phyloP scores from a whole-genome alignment of 1,140 invertebrate genomes.

The Thereuonema tuberculata region DNA sequence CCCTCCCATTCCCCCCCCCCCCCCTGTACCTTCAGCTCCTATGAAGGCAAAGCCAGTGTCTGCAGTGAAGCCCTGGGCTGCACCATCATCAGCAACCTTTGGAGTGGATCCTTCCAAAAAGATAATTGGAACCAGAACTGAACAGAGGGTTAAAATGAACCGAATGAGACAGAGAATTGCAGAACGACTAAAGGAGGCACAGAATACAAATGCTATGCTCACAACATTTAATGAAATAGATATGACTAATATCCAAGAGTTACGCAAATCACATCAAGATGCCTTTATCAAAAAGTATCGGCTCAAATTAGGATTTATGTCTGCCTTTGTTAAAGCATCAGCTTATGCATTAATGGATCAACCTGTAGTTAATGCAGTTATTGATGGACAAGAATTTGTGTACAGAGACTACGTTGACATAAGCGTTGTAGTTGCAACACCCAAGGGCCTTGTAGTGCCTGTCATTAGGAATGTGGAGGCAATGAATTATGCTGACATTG shows the following conservation, averaged over 20 bases:
- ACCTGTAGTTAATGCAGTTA: conserved; percentile 95
- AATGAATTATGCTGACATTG: conserved; percentile 96
- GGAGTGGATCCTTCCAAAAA: conserved; percentile 60
- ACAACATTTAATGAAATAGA: conserved; percentile 99
- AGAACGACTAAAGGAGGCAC: conserved; percentile 91
- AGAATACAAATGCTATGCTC: conserved; percentile 96
- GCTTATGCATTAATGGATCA: conserved; percentile 89
- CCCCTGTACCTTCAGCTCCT: conserved; percentile 42
- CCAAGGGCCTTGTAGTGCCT: conserved; percentile 96
- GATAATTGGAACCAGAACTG: conserved; percentile 74
- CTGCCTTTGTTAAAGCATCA: conserved; percentile 88
- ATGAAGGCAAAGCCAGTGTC: conserved; percentile 57
- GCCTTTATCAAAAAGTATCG: conserved; percentile 81
- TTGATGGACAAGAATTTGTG: conserved; percentile 90
- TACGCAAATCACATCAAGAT: conserved; percentile 79
- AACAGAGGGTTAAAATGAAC: conserved; percentile 95
- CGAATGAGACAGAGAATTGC: conserved; percentile 92
- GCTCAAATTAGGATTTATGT: conserved; percentile 98
- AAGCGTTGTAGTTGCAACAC: conserved; percentile 98
- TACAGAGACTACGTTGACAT: conserved; percentile 98
- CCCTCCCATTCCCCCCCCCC: conserved; percentile 36
- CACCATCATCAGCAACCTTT: not conserved
- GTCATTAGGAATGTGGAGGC: conserved; percentile 89
- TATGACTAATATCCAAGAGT: conserved; percentile 85
- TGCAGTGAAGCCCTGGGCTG: conserved; percentile 42